A percentile compares a stretch with the other conserved stretches of the same genome.
Evolutionary conservation across 2,888 invertebrate genomes (phyloP).

Genomic region (Thera britannica): DNA sequence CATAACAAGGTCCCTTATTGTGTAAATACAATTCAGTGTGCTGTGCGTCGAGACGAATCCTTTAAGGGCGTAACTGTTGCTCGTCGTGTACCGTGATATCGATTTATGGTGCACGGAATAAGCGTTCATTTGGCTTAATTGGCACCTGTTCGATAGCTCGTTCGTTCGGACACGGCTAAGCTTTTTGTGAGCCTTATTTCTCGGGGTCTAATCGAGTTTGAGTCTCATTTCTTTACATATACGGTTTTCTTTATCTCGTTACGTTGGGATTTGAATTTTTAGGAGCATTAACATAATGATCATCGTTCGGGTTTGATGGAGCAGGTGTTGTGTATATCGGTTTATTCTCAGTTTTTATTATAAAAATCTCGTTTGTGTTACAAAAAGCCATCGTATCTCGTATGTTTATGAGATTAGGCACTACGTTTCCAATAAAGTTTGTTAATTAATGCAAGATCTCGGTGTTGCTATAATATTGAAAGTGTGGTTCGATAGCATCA

Average conservation of each 20-base stretch:
- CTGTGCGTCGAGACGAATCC: constrained; percentile 67
- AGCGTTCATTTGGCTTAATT: constrained; percentile 81
- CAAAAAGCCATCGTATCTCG: constrained; percentile 66
- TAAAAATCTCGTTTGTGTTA: constrained; percentile 79
- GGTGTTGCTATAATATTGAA: constrained; percentile 36
- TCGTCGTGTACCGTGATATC: constrained; percentile 72
- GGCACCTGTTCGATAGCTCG: constrained; percentile 72
- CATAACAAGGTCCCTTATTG: constrained; percentile 82
- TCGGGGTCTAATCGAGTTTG: constrained; percentile 54
- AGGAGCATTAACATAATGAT: constrained; percentile 80
- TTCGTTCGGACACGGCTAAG: constrained; percentile 69
- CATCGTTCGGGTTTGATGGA: constrained; percentile 77
- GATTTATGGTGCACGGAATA: constrained; percentile 79
- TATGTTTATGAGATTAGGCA: constrained; percentile 70
- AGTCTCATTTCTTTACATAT: constrained; percentile 53
- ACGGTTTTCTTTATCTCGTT: constrained; percentile 63
- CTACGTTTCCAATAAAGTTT: constrained; percentile 53
- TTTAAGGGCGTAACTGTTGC: constrained; percentile 79
- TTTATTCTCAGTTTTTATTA: constrained; percentile 82
- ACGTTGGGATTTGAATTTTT: constrained; percentile 56
- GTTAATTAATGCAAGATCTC: constrained; percentile 64
- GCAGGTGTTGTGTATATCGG: constrained; percentile 81
- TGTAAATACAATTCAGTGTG: constrained; percentile 63
- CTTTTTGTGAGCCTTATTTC: constrained; percentile 61
- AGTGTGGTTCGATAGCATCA: constrained; percentile 40